Base-by-base conservation (phyloP, 2,797 vertebrate genomes). In the Pampus argenteus region DNA sequence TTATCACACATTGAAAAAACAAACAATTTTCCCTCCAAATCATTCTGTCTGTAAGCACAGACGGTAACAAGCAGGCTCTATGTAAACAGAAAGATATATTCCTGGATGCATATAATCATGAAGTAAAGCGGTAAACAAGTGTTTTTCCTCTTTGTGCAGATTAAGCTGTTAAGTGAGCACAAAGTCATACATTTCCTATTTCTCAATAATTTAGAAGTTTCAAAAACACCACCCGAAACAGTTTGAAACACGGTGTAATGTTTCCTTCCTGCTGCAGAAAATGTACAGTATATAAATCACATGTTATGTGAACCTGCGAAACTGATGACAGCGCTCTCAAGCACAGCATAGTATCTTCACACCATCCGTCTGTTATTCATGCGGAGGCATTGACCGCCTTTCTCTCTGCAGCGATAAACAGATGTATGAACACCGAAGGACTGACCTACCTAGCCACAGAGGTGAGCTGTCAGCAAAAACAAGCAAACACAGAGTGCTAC, bases 381-480 rank as follows among this genome's bases (percentile, higher is more conserved):
- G 79, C 66, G 45, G 78, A 77, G 31, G 64, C 75, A 50, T 0
- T 8, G 63, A 67, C 38, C 13, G 5, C 31, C 68, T 67, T 69
- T 73, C 73, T 75, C 49, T 54, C 49, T 47, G 82, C 63, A 9
- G 31, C 82, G 78, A 78, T 78, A 85, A 91, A 87, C 86, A 89
- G 84, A 90, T 90, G 88, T 55, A 88, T 36, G 28, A 72, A 60
- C 79, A 78, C 74, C 36, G 58, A 82, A 82, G 71, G 71, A 71
- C 56, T 84, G 87, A 89, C 85, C 86, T 50, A 68, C 73, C 83
- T 60, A 25, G 71, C 86, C 47, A 6, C 64, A 69, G 81, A 89
- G 90, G 88, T 89, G 85, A 88, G 74, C 74, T 86, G 87, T 87
- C 79, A 86, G 79, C 74, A 82, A 78, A 83, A 83, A 86, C 86